Percentiles rank a stretch among this genome's conserved stretches.
phyloP scores from a whole-genome alignment of 2,113 vertebrate genomes.

The Calyptomena viridis region DNA sequence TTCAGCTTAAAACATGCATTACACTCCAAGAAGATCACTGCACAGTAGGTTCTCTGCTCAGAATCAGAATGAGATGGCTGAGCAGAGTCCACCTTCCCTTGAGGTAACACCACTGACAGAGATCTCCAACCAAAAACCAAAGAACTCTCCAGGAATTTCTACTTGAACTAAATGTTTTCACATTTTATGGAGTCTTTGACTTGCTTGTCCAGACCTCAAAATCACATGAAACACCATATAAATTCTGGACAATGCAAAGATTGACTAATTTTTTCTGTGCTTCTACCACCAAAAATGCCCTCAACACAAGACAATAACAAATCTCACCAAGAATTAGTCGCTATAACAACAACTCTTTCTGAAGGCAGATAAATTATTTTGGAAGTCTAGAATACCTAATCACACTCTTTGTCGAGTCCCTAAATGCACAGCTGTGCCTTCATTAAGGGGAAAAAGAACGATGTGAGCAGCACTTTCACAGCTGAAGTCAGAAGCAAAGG shows the following conservation, averaged over 20 bases:
- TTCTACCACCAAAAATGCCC: not conserved
- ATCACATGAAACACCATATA: not conserved
- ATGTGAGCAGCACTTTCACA: not conserved
- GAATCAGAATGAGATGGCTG: not conserved
- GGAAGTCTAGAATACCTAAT: slow-evolving; percentile 5
- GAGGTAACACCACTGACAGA: rapidly evolving
- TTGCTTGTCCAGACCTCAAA: not conserved
- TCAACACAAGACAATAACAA: not conserved
- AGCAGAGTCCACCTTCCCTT: not conserved
- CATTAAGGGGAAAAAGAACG: not conserved
- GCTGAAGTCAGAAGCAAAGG: not conserved
- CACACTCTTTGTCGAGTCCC: not conserved
- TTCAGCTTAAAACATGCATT: not conserved
- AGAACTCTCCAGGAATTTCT: not conserved
- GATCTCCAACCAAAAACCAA: not conserved
- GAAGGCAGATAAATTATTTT: not conserved
- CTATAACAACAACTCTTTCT: not conserved
- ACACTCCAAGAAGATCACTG: not conserved
- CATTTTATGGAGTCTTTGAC: not conserved
- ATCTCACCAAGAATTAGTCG: not conserved
- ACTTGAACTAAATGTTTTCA: not conserved
- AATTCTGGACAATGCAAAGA: not conserved
- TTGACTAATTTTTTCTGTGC: not conserved
- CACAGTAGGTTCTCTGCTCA: not conserved
- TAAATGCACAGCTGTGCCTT: slow-evolving; percentile 38